Base-by-base conservation (phyloP, 53 echinoderm and acorn worm genomes). In the Echinarachnius parma region DNA sequence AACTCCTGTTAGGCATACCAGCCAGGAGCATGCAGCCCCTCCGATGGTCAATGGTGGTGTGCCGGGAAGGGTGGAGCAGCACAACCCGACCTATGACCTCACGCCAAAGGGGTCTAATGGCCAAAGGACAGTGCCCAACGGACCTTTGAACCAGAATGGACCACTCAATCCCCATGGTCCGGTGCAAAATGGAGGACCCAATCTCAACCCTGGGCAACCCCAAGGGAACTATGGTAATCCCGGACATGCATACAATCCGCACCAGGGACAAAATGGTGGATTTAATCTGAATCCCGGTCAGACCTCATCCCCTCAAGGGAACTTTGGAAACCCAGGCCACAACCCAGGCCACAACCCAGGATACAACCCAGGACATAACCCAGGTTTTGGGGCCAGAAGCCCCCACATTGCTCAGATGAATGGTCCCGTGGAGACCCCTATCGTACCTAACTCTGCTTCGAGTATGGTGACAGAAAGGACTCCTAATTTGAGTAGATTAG, bases 21-120 rank as follows among this genome's bases (percentile, higher is more conserved):
- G 18, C 9, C 56, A 56, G 28, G 74, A 72, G 44, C 74, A 56
- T 3, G 35, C 57, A 5, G 59, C 59, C 15, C 80, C 67, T 9
- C 80, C 59, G 16, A 34, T 59, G 57, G 30, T 44, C 4, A 59
- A 80, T 3, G 68, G 80, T 14, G 80, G 48, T 9, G 34, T 59
- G 15, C 53, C 59, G 21, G 21, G 68, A 28, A 20, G 53, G 20
- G 54, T 78, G 5, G 75, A 78, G 57, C 82, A 87, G 27, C 78
- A 84, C 79, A 84, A 84, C 72, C 84, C 84, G 16, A 84, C 79
- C 0, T 84, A 84, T 63, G 84, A 71, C 11, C 53, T 63, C 16
- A 84, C 83, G 7, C 69, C 55, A 15, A 72, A 72, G 24, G 57
- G 37, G 9, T 32, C 74, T 16, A 69, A 52, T n/a, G 10, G 19